phyloP scores from a whole-genome alignment of 2,797 vertebrate species.

The Peromyscus nudipes region DNA sequence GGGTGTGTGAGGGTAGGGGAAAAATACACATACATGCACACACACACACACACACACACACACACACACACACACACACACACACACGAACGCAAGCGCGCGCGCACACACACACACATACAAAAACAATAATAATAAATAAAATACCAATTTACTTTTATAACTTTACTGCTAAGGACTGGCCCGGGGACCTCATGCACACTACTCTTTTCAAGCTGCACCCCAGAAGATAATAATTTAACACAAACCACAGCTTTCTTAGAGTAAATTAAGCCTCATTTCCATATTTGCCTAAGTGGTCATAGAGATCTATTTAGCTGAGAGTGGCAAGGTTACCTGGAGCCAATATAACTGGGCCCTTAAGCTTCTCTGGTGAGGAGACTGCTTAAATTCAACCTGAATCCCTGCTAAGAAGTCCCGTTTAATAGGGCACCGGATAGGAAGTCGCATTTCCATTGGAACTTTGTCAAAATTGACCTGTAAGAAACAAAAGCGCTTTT shows the following conservation, averaged over 20 bases:
- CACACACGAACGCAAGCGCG: no score
- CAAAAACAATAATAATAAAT: neutral
- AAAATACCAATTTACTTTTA: neutral
- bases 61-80: no score
- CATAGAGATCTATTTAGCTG: neutral
- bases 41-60: rapidly evolving
- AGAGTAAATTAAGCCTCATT: neutral
- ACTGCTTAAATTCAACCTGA: constrained; percentile 96
- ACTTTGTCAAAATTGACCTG: constrained; percentile 94
- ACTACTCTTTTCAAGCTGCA: neutral
- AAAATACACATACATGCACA: neutral
- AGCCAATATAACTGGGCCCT: constrained; percentile 96
- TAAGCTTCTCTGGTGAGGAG: constrained; percentile 95
- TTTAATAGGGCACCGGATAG: constrained; percentile 91
- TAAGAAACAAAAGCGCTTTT: constrained; percentile 23
- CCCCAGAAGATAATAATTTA: neutral
- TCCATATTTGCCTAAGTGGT: constrained; percentile 20
- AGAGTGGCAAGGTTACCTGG: constrained; percentile 90
- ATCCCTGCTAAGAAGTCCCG: constrained; percentile 97
- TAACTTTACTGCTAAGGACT: neutral
- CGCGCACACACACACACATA: neutral
- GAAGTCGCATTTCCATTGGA: constrained; percentile 95
- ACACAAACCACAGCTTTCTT: neutral
- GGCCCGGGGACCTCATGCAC: neutral
- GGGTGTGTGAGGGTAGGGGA: neutral